Evolutionary conservation across 2,113 vertebrate species (phyloP), one percentile per base, ranked within the genome.

Genomic region (Melanerpes aurifrons): DNA sequence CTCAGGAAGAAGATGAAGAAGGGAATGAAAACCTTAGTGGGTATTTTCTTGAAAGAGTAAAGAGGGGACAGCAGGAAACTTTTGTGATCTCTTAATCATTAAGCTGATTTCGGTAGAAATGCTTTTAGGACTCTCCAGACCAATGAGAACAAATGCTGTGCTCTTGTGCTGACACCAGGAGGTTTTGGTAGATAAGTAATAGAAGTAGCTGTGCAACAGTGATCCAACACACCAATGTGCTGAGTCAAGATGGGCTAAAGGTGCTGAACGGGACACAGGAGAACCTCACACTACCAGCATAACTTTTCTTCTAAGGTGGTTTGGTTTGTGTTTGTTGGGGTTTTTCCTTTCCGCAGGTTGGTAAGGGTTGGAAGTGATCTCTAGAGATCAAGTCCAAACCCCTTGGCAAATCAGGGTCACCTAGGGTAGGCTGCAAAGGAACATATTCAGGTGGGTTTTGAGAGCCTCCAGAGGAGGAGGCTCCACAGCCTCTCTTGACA

Each of bases 151-250:
- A 43, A 71, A n/a, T 37, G 45, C 17, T 35, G 14, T 29, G 29
- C 15, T 71, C 21, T 77, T 56, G 21, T 26, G 26, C 11, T 58
- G 67, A 18, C 1, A 4, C 26, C 18, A 8, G 5, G 4, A 32
- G 32, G 8, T 54, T 74, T 47, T 64, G 28, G 29, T 72, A 31
- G 43, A 5, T 12, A 63, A 18, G 12, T 61, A 8, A 64, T 63
- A 22, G 35, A 12, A 26, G 31, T 47, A 21, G 5, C 24, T 1
- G 3, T 16, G 35, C 45, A 67, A 66, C 7, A 13, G 3, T 31
- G 59, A 7, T 22, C 1, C 2, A 32, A 58, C 7, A 8, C 2
- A 35, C 7, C 28, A 10, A 11, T 59, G 31, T 1, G 1, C 6
- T 40, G 63, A 15, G 21, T 22, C 21, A 11, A 57, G 63, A 15